Evolutionary conservation across 2,888 invertebrate species (phyloP), one percentile per base, ranked within the genome.

Genomic region (Panopea generosa): DNA sequence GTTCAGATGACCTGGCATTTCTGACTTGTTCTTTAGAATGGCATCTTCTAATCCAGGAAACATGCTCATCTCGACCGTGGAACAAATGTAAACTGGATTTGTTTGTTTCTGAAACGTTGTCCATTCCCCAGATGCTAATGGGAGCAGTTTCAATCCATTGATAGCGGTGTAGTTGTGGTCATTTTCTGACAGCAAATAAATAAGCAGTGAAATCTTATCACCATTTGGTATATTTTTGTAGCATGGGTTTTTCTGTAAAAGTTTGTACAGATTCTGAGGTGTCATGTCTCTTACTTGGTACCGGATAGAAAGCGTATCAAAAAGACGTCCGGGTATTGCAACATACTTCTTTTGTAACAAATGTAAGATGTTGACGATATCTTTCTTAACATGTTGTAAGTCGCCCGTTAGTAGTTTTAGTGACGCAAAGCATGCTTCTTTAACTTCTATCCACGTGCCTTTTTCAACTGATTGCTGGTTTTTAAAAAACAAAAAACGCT

Each of bases 41-140:
- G n/a, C n/a, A n/a, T 56, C 14, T 50, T 69, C 61, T 6, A 53
- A 22, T 1, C 61, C 61, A 16, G 69, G 61, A 47, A 69, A 69
- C 47, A 69, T 45, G n/a, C 47, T 49, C 2, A 55, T 43, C 16
- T 40, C 66, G 14, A 26, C 40, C 40, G 47, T 27, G 2, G 60
- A 14, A 33, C 56, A 60, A 0, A 66, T 11, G 33, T 20, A 61
- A 1, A 72, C 33, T 14, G 22, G 18, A 11, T 40, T 4, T 24
- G 40, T 18, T 7, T 33, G 11, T 33, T 49, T 38, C 1, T 24
- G 14, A 52, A 80, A 80, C 20, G 24, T 38, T 50, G 24, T 26
- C 59, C 86, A 87, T 9, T 68, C 74, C 1, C 84, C 84, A 60
- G 84, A 77, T 16, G 82, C 78, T 26, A 89, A 68, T 20, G 87